phyloP scores from a whole-genome alignment of 2,113 vertebrate species.

The Bubo blakistoni region DNA sequence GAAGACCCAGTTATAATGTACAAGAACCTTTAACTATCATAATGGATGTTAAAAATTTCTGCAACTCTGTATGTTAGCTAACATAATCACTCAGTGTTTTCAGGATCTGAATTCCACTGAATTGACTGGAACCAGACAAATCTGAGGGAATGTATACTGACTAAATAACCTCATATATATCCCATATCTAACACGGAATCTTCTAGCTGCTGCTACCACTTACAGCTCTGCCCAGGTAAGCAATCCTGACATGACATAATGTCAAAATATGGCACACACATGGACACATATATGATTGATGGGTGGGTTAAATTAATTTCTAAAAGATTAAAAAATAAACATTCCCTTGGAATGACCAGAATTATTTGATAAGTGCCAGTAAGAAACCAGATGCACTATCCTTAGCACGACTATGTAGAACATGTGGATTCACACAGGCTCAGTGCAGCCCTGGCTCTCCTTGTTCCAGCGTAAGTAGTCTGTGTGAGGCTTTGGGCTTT shows the following conservation, averaged over 20 bases:
- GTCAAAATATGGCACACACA: background rate
- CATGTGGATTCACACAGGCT: background rate
- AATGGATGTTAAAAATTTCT: background rate
- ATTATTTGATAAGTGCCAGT: background rate
- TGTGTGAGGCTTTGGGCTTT: background rate
- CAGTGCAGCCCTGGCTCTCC: background rate
- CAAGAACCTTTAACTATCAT: background rate
- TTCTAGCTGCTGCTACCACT: background rate
- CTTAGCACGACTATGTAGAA: background rate
- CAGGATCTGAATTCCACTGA: background rate
- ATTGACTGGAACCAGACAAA: background rate
- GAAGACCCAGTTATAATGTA: background rate
- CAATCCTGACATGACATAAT: background rate
- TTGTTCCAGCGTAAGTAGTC: background rate
- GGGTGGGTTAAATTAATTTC: background rate
- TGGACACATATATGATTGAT: background rate
- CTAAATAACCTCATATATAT: background rate
- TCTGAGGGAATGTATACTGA: background rate
- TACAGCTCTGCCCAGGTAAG: background rate
- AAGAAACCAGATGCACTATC: background rate
- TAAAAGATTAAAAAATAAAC: background rate
- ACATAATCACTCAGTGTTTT: background rate
- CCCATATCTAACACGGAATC: background rate
- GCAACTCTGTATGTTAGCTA: background rate
- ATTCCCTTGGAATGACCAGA: background rate